Evolutionary conservation across 2,113 vertebrate species (phyloP), one percentile per base, ranked within the genome.

Genomic region (Excalfactoria chinensis): DNA sequence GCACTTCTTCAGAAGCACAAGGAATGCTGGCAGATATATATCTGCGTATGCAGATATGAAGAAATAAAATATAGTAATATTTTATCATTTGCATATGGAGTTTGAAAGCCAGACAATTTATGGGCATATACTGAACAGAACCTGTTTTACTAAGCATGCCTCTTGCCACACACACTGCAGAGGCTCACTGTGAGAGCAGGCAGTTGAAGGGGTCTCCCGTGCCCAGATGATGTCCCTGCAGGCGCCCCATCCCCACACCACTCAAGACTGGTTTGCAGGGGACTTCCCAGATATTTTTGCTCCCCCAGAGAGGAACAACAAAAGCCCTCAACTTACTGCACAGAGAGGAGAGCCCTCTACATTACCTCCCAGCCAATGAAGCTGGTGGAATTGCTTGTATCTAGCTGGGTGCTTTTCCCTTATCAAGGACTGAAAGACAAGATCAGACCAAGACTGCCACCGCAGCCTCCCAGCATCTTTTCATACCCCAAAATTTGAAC

Each of bases 161-260:
- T 23, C 56, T 95, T 75, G 25, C 72, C 19, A 25, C 25, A 49
- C 4, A 20, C n/a, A 28, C 84, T 95, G 93, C 87, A 88, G 91
- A 91, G 69, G 44, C 43, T 91, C 21, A 64, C 69, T 16, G 58
- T 59, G 43, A 75, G 79, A 93, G 48, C n/a, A 67, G 48, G 72
- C 75, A 69, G 53, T 19, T 19, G 64, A 82, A 53, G 9, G 37
- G 82, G 34, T 88, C 79, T 84, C 34, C 34, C 2, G 1, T 7
- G 53, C 60, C 56, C 67, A 40, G 80, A 68, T 17, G 22, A 63
- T 53, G 49, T 73, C 35, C 69, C 86, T 72, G 74, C 77, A 92
- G 67, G 60, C 16, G 17, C 79, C 62, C 41, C 44, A 68, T 71
- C 14, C 35, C 72, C 41, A 16, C 3, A 11, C 11, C 43, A 48